These are phyloP conservation scores for Tetramorium simillimum DNA, from an alignment of 1,140 invertebrate species.

Conservation along the genomic window DNA sequence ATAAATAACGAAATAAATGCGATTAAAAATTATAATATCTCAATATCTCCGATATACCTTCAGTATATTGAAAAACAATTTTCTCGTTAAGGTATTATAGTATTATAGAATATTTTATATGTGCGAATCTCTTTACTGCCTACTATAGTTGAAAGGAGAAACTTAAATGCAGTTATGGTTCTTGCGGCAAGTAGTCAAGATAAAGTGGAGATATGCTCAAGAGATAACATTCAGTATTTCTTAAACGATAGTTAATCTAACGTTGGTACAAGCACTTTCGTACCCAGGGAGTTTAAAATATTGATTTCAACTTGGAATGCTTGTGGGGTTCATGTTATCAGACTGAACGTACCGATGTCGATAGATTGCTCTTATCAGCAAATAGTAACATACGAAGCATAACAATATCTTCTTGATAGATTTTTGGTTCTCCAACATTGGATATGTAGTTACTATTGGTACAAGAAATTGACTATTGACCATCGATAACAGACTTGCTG, in stretches of 20 bases:
- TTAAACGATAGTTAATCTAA: not conserved
- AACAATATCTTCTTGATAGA: not conserved
- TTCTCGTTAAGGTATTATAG: not conserved
- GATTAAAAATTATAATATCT: not conserved
- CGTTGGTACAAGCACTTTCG: not conserved
- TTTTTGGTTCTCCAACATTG: not conserved
- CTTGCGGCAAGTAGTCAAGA: not conserved
- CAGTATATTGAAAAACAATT: not conserved
- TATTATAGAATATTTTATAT: not conserved
- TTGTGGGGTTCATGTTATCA: not conserved
- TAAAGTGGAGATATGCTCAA: not conserved
- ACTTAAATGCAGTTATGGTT: not conserved
- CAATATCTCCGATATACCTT: not conserved
- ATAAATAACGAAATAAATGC: not conserved
- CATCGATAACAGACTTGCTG: not conserved
- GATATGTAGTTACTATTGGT: not conserved
- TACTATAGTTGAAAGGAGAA: not conserved
- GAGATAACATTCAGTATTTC: not conserved
- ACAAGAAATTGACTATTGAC: not conserved
- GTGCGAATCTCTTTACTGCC: not conserved
- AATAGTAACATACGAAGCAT: not conserved
- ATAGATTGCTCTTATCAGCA: constrained; percentile 7
- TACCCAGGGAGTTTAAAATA: constrained; percentile 16
- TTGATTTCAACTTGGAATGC: not conserved
- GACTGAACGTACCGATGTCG: not conserved